These are phyloP conservation scores for Adoxophyes honmai DNA, from an alignment of 1,140 invertebrate genomes.

Conservation along the genomic window DNA sequence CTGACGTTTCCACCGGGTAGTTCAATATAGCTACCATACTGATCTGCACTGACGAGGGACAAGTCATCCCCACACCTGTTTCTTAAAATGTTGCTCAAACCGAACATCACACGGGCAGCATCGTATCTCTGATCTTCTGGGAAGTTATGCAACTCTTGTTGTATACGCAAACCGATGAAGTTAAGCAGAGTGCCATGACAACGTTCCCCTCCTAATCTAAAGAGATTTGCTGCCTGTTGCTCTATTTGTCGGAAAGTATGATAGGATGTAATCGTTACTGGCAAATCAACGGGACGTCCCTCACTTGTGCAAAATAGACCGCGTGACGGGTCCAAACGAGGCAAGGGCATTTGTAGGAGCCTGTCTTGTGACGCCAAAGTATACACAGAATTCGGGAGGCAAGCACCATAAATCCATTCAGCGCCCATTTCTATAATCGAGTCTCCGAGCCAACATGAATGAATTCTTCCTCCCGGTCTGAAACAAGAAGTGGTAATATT, in stretches of 20 bases:
- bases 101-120: conserved; percentile 81
- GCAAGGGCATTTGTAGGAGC: conserved; percentile 76
- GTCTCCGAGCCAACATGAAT: conserved; percentile 85
- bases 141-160: conserved; percentile 82
- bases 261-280: conserved; percentile 80
- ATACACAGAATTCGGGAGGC: conserved; percentile 81
- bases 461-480: conserved; percentile 83
- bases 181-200: conserved; percentile 79
- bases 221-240: conserved; percentile 80
- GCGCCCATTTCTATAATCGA: conserved; percentile 86
- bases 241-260: conserved; percentile 81
- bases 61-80: conserved; percentile 81
- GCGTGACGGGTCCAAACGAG: conserved; percentile 68
- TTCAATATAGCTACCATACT: conserved; percentile 81
- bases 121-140: conserved; percentile 83
- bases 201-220: conserved; percentile 78
- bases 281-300: conserved; percentile 80
- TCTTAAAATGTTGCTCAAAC: conserved; percentile 79
- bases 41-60: conserved; percentile 81
- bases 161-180: conserved; percentile 81
- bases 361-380: conserved; percentile 82
- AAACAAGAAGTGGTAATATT: conserved; percentile 17
- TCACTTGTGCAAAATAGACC: conserved; percentile 82
- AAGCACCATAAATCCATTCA: conserved; percentile 80
- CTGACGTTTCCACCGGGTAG: conserved; percentile 82